Conservation (phyloP, 2,888 invertebrate species). For the Aspidapion aeneum region DNA sequence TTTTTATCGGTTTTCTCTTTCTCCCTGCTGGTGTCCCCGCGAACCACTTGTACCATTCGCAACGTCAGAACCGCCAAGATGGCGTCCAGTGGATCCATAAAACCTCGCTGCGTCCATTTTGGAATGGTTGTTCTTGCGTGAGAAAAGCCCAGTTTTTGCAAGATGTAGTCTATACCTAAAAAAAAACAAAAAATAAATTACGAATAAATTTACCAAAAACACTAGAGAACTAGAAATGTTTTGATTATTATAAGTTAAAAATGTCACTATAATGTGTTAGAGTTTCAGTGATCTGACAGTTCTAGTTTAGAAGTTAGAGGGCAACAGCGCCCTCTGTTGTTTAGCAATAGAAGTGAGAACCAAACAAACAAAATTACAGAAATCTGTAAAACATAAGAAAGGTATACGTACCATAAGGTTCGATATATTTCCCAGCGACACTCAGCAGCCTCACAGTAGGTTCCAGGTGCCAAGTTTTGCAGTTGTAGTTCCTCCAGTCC, state of each 20-base stretch:
- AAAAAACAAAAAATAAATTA: too few species aligned
- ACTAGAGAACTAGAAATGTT: too few species aligned
- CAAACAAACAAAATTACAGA: too few species aligned
- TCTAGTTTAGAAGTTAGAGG: too few species aligned
- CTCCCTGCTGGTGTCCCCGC: slow-evolving; percentile 38
- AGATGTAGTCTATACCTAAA: slow-evolving; percentile 82
- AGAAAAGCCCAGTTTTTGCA: slow-evolving; percentile 95
- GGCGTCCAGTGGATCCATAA: slow-evolving; percentile 96
- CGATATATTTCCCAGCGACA: slow-evolving; percentile 82
- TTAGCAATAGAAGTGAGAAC: too few species aligned
- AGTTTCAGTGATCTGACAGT: too few species aligned
- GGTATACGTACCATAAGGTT: slow-evolving; percentile 83
- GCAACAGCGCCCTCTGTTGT: too few species aligned
- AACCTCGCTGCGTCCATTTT: slow-evolving; percentile 98
- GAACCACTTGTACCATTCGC: slow-evolving; percentile 57
- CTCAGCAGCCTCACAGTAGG: slow-evolving; percentile 75
- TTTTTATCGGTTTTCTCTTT: background rate
- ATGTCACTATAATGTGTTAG: too few species aligned
- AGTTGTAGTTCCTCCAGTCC: slow-evolving; percentile 89
- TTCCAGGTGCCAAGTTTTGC: slow-evolving; percentile 95
- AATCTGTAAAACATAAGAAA: too few species aligned
- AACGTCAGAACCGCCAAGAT: slow-evolving; percentile 77
- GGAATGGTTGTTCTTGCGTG: slow-evolving; percentile 98
- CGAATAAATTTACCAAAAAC: too few species aligned
- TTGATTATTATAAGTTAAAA: too few species aligned